Percentiles rank a stretch among this genome's conserved stretches.
phyloP scores from a whole-genome alignment of 2,113 vertebrate genomes.

The Turnix velox region DNA sequence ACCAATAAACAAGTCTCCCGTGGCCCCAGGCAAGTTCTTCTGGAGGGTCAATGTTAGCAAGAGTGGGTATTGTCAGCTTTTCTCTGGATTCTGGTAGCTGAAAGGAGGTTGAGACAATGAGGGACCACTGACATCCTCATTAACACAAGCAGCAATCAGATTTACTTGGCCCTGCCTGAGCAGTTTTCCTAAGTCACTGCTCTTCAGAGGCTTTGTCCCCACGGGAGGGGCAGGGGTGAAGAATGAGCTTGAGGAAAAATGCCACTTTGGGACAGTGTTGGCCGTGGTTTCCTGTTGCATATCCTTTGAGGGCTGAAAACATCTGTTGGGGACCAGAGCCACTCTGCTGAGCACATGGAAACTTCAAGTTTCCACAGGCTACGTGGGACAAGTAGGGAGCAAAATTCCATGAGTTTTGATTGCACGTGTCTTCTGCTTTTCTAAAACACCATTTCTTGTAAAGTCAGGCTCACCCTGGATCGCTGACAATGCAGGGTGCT shows the following conservation, averaged over 20 bases:
- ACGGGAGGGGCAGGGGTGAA: fast-evolving
- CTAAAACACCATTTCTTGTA: neutral
- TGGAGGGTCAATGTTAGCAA: neutral
- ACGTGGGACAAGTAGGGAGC: neutral
- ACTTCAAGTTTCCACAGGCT: neutral
- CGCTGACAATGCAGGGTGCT: fast-evolving
- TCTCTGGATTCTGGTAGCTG: fast-evolving
- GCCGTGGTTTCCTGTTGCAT: neutral
- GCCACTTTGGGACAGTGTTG: neutral
- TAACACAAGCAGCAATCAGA: neutral
- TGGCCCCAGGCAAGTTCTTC: neutral
- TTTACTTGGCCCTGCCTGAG: neutral
- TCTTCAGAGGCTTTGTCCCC: neutral
- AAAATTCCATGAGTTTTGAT: neutral
- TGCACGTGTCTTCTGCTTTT: neutral
- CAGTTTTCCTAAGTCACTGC: neutral
- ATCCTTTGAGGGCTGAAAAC: neutral
- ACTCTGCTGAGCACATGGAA: neutral
- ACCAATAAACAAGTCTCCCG: neutral
- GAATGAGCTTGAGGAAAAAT: neutral
- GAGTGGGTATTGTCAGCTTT: neutral
- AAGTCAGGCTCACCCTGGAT: neutral
- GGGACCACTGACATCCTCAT: neutral
- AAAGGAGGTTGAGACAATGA: neutral
- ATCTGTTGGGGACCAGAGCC: neutral